These are phyloP conservation scores for Drosophila mayri DNA, from an alignment of 1,140 invertebrate genomes.

Conservation along the genomic window DNA sequence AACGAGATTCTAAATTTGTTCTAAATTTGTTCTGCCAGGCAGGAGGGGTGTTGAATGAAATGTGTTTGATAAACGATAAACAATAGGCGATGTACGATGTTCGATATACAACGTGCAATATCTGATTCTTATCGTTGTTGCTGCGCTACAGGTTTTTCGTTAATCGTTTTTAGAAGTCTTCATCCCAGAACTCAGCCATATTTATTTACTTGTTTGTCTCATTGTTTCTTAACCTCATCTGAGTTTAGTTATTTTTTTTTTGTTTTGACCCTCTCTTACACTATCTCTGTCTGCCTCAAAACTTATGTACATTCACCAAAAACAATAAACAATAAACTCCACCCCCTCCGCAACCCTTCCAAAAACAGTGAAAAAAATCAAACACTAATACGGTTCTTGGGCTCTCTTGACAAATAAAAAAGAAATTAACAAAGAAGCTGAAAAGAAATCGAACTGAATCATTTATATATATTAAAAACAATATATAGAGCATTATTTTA, in stretches of 20 bases:
- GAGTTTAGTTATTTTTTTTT: slow-evolving; percentile 1
- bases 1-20: slow-evolving; percentile 16
- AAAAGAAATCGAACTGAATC: slow-evolving; percentile 45
- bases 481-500: slow-evolving; percentile 27
- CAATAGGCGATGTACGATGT: slow-evolving; percentile 9
- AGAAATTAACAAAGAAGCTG: slow-evolving; percentile 37
- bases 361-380: slow-evolving; percentile 34
- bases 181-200: slow-evolving; percentile 33
- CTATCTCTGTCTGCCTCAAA: slow-evolving; percentile 4
- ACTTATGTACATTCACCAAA: slow-evolving; percentile 49
- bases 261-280: slow-evolving; percentile 16
- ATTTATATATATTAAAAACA: slow-evolving; percentile 41
- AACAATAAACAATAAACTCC: slow-evolving; percentile 32
- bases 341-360: slow-evolving; percentile 13
- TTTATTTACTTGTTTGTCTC: slow-evolving; percentile 40
- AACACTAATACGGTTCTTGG: slow-evolving; percentile 71
- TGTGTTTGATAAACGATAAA: slow-evolving; percentile 60
- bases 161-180: slow-evolving; percentile 22
- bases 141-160: slow-evolving; percentile 50
- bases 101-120: slow-evolving; percentile 40
- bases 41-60: slow-evolving; percentile 84
- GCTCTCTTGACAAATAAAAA: slow-evolving; percentile 37
- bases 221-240: slow-evolving; percentile 51
- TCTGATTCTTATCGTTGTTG: slow-evolving; percentile 44
- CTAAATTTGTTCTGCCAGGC: slow-evolving; percentile 60